Conservation (phyloP, 2,888 invertebrate species). For the Andrena camellia region DNA sequence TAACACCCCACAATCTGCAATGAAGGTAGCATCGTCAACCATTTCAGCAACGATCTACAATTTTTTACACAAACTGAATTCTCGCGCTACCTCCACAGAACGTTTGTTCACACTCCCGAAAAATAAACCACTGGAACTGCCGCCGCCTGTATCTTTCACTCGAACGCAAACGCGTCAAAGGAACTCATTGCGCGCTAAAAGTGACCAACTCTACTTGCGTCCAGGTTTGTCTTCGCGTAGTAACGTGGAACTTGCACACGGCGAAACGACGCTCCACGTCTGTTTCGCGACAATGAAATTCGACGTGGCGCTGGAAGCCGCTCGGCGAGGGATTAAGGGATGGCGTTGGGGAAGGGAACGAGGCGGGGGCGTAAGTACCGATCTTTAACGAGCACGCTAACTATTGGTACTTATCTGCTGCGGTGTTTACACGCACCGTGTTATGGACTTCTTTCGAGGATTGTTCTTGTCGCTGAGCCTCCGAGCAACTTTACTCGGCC, state of each 20-base stretch:
- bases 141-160: not conserved
- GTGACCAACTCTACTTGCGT: not conserved
- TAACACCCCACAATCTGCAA: not conserved
- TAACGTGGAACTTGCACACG: not conserved
- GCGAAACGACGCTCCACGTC: not conserved
- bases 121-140: too few relatives aligned
- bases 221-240: not conserved
- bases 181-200: not conserved
- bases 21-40: not conserved
- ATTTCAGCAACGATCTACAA: not conserved
- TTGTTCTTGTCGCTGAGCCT: constrained; percentile 54
- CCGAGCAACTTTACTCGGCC: constrained; percentile 42
- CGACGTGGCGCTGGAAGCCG: not conserved
- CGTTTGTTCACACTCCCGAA: not conserved
- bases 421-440: constrained; percentile 67
- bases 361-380: constrained; percentile 29
- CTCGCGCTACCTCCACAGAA: not conserved
- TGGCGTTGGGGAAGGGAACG: not conserved
- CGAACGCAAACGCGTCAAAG: not conserved
- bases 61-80: not conserved
- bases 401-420: constrained; percentile 67
- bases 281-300: not conserved
- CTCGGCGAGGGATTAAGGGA: constrained; percentile 9
- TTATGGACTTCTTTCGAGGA: constrained; percentile 66
- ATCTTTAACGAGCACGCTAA: constrained; percentile 70